Evolutionary conservation across 2,888 invertebrate genomes (phyloP).

Genomic region (Cyclophora albipunctata): DNA sequence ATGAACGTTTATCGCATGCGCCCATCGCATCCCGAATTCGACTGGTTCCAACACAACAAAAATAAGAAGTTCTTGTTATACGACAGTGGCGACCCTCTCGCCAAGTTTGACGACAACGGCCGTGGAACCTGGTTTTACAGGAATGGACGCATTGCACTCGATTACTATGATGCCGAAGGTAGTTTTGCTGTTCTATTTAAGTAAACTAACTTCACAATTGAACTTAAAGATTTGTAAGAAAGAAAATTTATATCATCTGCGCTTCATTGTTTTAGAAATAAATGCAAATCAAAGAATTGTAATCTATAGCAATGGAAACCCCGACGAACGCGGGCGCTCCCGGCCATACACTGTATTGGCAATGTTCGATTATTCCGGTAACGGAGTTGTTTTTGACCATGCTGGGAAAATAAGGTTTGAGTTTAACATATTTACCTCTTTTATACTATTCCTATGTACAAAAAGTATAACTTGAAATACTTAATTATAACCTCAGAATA

Average conservation of each 20-base stretch:
- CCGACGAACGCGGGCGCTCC: constrained; percentile 48
- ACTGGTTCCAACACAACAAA: constrained; percentile 64
- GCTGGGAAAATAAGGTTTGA: constrained; percentile 56
- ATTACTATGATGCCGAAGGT: constrained; percentile 66
- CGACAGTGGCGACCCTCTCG: constrained; percentile 53
- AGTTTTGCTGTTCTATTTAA: neutral
- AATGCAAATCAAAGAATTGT: constrained; percentile 60
- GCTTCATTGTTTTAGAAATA: constrained; percentile 33
- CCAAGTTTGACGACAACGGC: constrained; percentile 55
- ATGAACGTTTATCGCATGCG: constrained; percentile 67
- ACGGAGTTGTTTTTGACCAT: constrained; percentile 63
- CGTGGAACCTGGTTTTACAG: constrained; percentile 56
- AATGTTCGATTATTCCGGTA: constrained; percentile 60
- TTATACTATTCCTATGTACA: neutral
- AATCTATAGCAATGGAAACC: constrained; percentile 56
- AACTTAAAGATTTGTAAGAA: neutral
- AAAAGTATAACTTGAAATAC: neutral
- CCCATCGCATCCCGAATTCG: constrained; percentile 59
- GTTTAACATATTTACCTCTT: neutral
- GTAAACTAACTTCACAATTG: neutral
- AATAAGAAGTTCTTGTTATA: constrained; percentile 46
- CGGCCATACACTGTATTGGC: constrained; percentile 54
- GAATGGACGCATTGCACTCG: constrained; percentile 53
- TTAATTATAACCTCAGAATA: no score
- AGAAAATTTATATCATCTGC: no score